These are phyloP conservation scores for Notodromas monacha DNA, from an alignment of 2,888 invertebrate species.

Conservation along the genomic window DNA sequence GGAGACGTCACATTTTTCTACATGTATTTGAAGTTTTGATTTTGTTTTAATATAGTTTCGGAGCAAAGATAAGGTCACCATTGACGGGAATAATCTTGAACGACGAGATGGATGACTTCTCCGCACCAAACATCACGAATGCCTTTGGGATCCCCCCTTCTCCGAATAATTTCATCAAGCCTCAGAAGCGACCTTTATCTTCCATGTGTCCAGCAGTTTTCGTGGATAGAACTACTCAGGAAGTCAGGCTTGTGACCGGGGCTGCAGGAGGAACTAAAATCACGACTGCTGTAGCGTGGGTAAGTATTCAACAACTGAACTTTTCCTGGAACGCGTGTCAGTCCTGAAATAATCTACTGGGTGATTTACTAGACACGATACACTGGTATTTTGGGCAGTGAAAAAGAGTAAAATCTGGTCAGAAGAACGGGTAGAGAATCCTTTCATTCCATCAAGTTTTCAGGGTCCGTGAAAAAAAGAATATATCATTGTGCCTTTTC, in stretches of 20 bases:
- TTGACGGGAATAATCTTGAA: constrained; percentile 65
- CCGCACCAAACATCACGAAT: constrained; percentile 29
- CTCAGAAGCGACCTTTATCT: constrained; percentile 52
- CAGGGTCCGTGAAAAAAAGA: too few relatives aligned
- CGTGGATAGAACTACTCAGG: too few relatives aligned
- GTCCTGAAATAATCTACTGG: too few relatives aligned
- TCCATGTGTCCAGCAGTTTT: constrained; percentile 65
- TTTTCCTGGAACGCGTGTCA: not conserved
- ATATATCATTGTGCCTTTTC: too few relatives aligned
- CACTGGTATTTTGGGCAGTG: too few relatives aligned
- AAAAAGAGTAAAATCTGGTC: too few relatives aligned
- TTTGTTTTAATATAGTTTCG: too few relatives aligned
- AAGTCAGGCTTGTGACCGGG: constrained; percentile 33
- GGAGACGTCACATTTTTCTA: too few relatives aligned
- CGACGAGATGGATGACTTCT: constrained; percentile 71
- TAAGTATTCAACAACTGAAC: constrained; percentile 16
- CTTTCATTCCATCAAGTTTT: too few relatives aligned
- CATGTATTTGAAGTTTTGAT: too few relatives aligned
- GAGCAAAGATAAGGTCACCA: constrained; percentile 34
- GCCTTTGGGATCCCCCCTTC: constrained; percentile 42
- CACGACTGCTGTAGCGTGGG: constrained; percentile 39
- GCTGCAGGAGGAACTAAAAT: constrained; percentile 73
- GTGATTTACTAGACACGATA: too few relatives aligned
- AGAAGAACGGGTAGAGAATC: too few relatives aligned
- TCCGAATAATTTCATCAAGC: constrained; percentile 37